Evolutionary conservation across 2,113 vertebrate genomes (phyloP).

Genomic region (Oryzias javanicus): DNA sequence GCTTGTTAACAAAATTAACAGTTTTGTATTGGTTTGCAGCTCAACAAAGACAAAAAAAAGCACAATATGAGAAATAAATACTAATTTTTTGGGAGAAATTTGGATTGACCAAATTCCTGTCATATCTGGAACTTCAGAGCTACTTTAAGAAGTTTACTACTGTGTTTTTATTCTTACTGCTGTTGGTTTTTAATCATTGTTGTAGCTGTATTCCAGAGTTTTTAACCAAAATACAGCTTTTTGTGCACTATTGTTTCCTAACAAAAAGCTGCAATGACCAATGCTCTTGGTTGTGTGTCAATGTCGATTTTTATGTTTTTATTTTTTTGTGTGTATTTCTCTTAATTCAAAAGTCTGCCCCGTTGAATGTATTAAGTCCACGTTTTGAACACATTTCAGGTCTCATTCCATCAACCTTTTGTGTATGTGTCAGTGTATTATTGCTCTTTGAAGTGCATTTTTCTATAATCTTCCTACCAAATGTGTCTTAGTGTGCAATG

Average conservation of each 20-base stretch:
- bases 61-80: slow-evolving; percentile 20
- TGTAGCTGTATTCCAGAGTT: slow-evolving; percentile 15
- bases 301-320: background rate
- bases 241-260: slow-evolving; percentile 21
- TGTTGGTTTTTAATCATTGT: slow-evolving; percentile 1
- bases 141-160: slow-evolving; percentile 1
- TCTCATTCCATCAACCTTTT: slow-evolving; percentile 17
- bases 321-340: slow-evolving; percentile 11
- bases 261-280: slow-evolving; percentile 29
- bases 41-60: slow-evolving; percentile 16
- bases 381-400: slow-evolving; percentile 26
- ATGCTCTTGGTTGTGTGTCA: slow-evolving; percentile 20
- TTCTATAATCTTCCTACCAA: slow-evolving; percentile 50
- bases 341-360: background rate
- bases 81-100: background rate
- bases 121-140: slow-evolving; percentile 5
- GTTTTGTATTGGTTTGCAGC: slow-evolving; percentile 17
- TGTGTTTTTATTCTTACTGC: slow-evolving; percentile 6
- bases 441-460: slow-evolving; percentile 41
- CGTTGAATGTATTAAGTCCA: slow-evolving; percentile 21
- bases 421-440: slow-evolving; percentile 30
- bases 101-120: slow-evolving; percentile 25
- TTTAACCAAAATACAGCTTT: slow-evolving; percentile 10
- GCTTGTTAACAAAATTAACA: slow-evolving; percentile 7
- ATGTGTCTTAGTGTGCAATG: slow-evolving; percentile 66